Conservation (phyloP, 2,797 vertebrate species). For the Darevskia mixta region DNA sequence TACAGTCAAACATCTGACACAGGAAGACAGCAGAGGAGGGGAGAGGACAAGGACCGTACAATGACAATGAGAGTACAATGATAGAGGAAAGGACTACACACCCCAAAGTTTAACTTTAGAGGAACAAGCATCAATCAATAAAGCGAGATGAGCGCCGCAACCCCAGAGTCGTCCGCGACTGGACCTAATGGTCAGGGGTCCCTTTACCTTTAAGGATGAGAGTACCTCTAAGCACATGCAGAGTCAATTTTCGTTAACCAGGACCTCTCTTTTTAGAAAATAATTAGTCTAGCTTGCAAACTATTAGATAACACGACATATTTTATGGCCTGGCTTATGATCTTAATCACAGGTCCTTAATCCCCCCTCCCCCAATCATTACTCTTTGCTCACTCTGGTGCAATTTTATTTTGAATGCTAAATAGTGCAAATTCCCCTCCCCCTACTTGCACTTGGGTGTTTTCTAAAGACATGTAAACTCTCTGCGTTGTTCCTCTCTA, state of each 20-base stretch:
- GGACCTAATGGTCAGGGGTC: too few species aligned
- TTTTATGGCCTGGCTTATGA: not conserved
- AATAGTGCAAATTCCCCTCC: constrained; percentile 65
- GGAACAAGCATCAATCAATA: too few species aligned
- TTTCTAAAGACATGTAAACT: constrained; percentile 74
- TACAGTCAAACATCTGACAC: not conserved
- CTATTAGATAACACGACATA: not conserved
- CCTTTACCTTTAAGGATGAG: not conserved
- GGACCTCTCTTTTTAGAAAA: not conserved
- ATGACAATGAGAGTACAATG: too few species aligned
- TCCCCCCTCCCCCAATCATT: not conserved
- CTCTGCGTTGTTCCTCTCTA: constrained; percentile 74
- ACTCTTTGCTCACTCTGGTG: not conserved
- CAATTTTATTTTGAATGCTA: constrained; percentile 72
- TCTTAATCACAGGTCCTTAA: not conserved
- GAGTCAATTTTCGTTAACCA: not conserved
- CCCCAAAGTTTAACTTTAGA: not conserved
- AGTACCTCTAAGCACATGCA: not conserved
- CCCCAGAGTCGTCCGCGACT: too few species aligned
- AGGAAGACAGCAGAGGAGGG: not conserved
- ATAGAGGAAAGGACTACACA: not conserved
- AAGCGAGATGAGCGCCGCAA: too few species aligned
- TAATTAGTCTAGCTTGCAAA: not conserved
- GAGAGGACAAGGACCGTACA: too few species aligned
- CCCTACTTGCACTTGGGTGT: constrained; percentile 47